Base-by-base conservation (phyloP, 2,797 vertebrate genomes). In the Myoxocephalus aenaeus region DNA sequence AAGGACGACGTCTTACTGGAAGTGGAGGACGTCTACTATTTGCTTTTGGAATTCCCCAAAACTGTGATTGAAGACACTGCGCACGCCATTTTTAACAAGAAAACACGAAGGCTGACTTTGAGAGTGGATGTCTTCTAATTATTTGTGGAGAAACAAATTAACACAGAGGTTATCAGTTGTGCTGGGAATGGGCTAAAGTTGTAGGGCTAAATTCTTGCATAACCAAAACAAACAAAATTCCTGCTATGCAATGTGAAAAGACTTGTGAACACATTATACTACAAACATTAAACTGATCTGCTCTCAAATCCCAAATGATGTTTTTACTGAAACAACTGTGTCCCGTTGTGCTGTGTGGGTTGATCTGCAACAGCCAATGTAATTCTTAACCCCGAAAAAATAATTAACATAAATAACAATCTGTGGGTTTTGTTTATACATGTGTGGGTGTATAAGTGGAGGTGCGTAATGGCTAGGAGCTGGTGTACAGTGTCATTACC, bases 1-100 rank as follows among this genome's bases (percentile, higher is more conserved):
- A 91, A 99, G 97, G 96, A 96, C 70, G 96, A 97, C 11, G 40
- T 97, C 65, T 40, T 97, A 69, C 77, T 97, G 34, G 95, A 97
- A 67, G 97, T 96, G 70, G 93, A 95, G 72, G 95, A 94, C 77
- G 89, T 96, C 75, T 97, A 97, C 92, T 83, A 79, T 83, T 92
- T 98, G 65, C 94, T 96, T 12, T 69, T 97, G 64, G 86, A 94
- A 54, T 93, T 98, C 42, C 96, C 97, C 18, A 79, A 91, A 75
- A 0, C 56, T 59, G 94, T 97, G 56, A 91, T 95, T 36, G 96
- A 96, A 82, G 95, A 96, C 79, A 92, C 77, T 0, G 94, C 95
- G 0, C 92, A 86, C 51, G 97, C 96, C 58, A 86, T 87, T 29
- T 96, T 96, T 86, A 91, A 94, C 90, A 98, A 92, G 93, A 95